phyloP scores from a whole-genome alignment of 2,113 vertebrate species.

The Haliaeetus leucogaster region DNA sequence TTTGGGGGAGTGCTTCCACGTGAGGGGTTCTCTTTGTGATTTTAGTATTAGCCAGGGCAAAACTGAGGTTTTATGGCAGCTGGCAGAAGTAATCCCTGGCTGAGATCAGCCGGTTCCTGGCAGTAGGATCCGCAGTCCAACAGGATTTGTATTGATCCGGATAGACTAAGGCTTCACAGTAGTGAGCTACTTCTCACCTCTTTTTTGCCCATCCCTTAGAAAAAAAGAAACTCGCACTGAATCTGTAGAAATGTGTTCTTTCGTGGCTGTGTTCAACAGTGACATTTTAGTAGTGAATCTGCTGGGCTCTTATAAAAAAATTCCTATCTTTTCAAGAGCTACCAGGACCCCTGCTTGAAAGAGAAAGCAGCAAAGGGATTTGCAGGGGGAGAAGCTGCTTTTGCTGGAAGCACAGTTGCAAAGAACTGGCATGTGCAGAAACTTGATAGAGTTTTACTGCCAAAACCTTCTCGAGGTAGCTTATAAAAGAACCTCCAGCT shows the following conservation, averaged over 20 bases:
- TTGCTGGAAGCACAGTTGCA: background rate
- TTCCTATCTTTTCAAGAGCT: background rate
- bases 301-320: background rate
- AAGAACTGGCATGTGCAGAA: background rate
- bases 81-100: background rate
- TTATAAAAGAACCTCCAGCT: background rate
- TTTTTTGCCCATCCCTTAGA: background rate
- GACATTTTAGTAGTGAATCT: background rate
- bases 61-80: background rate
- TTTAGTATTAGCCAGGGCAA: background rate
- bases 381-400: background rate
- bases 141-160: background rate
- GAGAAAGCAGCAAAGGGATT: background rate
- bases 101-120: background rate
- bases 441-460: conserved; percentile 10
- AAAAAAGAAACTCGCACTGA: background rate
- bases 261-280: background rate
- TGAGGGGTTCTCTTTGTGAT: accelerated
- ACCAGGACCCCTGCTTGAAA: background rate
- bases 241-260: background rate
- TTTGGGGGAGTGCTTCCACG: background rate
- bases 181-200: background rate
- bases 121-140: background rate
- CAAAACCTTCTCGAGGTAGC: background rate
- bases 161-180: background rate